Conservation (phyloP, 2,113 vertebrate species). For the Syrrhaptes paradoxus region DNA sequence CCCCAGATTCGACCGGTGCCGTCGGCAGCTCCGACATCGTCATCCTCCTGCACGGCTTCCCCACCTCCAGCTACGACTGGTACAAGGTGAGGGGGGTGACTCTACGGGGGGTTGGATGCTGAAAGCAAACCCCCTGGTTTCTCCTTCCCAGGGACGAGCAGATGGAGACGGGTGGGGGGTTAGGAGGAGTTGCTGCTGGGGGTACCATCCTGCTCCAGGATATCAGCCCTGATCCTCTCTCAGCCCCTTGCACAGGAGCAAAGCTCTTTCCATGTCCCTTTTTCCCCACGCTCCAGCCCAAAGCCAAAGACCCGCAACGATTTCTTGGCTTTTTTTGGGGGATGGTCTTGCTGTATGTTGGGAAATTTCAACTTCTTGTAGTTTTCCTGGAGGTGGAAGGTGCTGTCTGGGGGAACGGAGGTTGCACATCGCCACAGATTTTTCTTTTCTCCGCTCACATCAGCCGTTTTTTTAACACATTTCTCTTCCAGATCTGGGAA, state of each 20-base stretch:
- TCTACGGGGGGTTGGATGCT: fast-evolving
- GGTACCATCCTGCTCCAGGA: fast-evolving
- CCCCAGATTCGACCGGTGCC: constrained; percentile 84
- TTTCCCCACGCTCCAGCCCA: neutral
- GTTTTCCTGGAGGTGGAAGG: neutral
- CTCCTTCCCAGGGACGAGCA: neutral
- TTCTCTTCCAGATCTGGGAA: constrained; percentile 88
- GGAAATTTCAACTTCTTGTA: neutral
- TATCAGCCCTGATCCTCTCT: neutral
- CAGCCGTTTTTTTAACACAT: neutral
- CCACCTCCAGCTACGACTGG: constrained; percentile 96
- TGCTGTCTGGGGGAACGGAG: neutral
- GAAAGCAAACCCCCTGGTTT: neutral
- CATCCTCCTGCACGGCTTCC: constrained; percentile 91
- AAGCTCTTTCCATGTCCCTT: neutral
- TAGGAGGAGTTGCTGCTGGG: neutral
- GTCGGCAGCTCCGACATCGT: constrained; percentile 88
- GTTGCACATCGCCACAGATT: fast-evolving
- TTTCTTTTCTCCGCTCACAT: neutral
- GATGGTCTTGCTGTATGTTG: neutral
- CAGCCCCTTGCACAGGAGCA: fast-evolving
- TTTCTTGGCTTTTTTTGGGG: neutral
- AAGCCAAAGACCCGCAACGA: neutral
- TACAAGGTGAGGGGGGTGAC: constrained; percentile 80
- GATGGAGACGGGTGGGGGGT: neutral